phyloP scores from a whole-genome alignment of 2,888 invertebrate species.

The Romanomermis culicivorax region DNA sequence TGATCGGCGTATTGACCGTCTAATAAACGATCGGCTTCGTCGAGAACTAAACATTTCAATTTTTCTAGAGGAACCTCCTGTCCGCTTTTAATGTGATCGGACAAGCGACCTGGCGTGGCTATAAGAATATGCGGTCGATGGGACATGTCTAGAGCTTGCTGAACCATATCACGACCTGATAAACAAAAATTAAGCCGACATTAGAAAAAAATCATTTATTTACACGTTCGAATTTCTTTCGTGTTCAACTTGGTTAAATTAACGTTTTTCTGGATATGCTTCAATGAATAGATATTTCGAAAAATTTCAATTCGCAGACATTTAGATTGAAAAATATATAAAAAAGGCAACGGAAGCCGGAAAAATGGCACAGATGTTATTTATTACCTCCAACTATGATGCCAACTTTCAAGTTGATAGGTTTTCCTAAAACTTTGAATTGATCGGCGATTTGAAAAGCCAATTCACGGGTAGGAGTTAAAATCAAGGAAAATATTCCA shows the following conservation, averaged over 20 bases:
- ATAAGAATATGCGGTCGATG: slow-evolving; percentile 78
- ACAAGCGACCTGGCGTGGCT: slow-evolving; percentile 79
- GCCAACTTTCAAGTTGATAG: slow-evolving; percentile 55
- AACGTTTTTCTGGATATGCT: too few species aligned
- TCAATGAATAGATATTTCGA: background rate
- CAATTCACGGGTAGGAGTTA: slow-evolving; percentile 56
- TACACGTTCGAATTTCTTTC: too few species aligned
- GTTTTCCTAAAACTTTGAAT: slow-evolving; percentile 69
- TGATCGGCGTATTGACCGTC: slow-evolving; percentile 34
- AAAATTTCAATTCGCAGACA: too few species aligned
- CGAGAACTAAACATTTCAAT: slow-evolving; percentile 66
- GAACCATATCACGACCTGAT: slow-evolving; percentile 42
- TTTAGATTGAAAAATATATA: too few species aligned
- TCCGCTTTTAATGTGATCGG: slow-evolving; percentile 62
- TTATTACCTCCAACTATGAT: slow-evolving; percentile 64
- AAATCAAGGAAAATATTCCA: slow-evolving; percentile 74
- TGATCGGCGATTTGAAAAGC: slow-evolving; percentile 58
- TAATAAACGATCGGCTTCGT: slow-evolving; percentile 77
- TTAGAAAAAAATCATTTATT: background rate
- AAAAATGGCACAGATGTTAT: too few species aligned
- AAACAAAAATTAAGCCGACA: background rate
- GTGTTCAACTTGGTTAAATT: too few species aligned
- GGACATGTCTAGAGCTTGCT: slow-evolving; percentile 59
- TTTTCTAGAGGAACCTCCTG: slow-evolving; percentile 40
- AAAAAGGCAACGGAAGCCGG: too few species aligned